phyloP scores from a whole-genome alignment of 1,140 invertebrate genomes.

The Goniozus legneri region DNA sequence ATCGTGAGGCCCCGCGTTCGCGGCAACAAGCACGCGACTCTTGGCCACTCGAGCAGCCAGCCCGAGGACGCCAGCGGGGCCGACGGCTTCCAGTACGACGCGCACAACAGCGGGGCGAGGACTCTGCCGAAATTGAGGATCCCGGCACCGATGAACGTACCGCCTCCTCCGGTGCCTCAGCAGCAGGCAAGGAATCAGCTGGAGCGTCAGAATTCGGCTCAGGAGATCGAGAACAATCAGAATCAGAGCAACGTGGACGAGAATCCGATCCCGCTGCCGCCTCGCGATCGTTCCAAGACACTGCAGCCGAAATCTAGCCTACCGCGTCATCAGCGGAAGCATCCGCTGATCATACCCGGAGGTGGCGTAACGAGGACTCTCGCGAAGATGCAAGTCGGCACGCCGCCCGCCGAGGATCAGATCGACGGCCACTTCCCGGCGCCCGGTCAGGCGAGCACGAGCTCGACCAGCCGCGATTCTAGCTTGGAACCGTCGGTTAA shows the following conservation, averaged over 20 bases:
- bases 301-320: slow-evolving; percentile 61
- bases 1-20: slow-evolving; percentile 60
- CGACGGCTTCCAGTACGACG: slow-evolving; percentile 35
- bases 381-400: slow-evolving; percentile 57
- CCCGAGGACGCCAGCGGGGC: slow-evolving; percentile 25
- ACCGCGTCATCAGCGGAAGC: slow-evolving; percentile 79
- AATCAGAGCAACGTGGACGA: slow-evolving; percentile 54
- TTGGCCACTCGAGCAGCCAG: slow-evolving; percentile 22
- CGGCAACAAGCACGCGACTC: slow-evolving; percentile 55
- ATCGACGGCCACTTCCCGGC: slow-evolving; percentile 33
- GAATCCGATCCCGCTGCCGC: slow-evolving; percentile 80
- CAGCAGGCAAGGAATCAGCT: slow-evolving; percentile 22
- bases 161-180: slow-evolving; percentile 25
- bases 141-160: slow-evolving; percentile 32
- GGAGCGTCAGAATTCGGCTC: slow-evolving; percentile 39
- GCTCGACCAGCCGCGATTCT: too few species aligned
- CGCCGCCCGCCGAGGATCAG: slow-evolving; percentile 39
- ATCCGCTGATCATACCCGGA: slow-evolving; percentile 80
- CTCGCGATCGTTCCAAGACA: slow-evolving; percentile 72
- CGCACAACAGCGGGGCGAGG: slow-evolving; percentile 38
- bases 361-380: slow-evolving; percentile 61
- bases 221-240: slow-evolving; percentile 48
- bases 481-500: slow-evolving; percentile 27
- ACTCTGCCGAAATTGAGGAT: slow-evolving; percentile 45
- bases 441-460: slow-evolving; percentile 14